Base-by-base conservation (phyloP, 2,888 invertebrate genomes). In the Ophioninae sp. region DNA sequence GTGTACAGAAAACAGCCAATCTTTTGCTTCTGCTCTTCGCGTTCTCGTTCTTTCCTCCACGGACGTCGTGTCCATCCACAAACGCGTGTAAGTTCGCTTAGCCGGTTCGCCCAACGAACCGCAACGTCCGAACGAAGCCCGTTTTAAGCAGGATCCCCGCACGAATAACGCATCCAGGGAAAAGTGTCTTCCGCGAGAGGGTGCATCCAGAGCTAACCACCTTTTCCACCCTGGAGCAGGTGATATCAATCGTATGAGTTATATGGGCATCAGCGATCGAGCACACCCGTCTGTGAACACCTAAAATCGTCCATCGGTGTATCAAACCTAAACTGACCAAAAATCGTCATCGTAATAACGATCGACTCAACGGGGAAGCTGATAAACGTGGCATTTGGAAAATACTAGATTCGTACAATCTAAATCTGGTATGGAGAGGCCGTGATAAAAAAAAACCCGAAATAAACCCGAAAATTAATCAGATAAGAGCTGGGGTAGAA, bases 231-330 rank as follows among this genome's bases (percentile, higher is more conserved):
- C 88, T 85, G 77, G 20, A 85, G 91, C 91, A 91, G 91, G 91
- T 92, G 91, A 91, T 91, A 91, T 90, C 91, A 89, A 91, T 91
- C 88, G 89, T 88, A 89, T 87, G 90, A 91, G 90, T 91, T 90
- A 90, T 77, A 69, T 79, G 79, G 79, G 82, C 79, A 84, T 79
- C 79, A 68, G 84, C 73, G 79, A 84, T 79, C 84, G 73, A 82
- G 44, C 61, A 23, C 62, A 62, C 20, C 59, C 65, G 37, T 37
- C 37, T 41, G 21, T 5, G 23, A 21, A 44, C 62, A 44, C 44
- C 17, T 10, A 21, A 59, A 39, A 39, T 62, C 50, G 62, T 62
- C 44, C 6, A 37, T 7, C 23, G 57, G 13, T 59, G 30, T 65
- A 41, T 44, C 65, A 56, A 64, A 56, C 13, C 13, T 17, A 57